A percentile compares a stretch with the other conserved stretches of the same genome.
Evolutionary conservation across 2,113 vertebrate genomes (phyloP).

Genomic region (Probosciger aterrimus): DNA sequence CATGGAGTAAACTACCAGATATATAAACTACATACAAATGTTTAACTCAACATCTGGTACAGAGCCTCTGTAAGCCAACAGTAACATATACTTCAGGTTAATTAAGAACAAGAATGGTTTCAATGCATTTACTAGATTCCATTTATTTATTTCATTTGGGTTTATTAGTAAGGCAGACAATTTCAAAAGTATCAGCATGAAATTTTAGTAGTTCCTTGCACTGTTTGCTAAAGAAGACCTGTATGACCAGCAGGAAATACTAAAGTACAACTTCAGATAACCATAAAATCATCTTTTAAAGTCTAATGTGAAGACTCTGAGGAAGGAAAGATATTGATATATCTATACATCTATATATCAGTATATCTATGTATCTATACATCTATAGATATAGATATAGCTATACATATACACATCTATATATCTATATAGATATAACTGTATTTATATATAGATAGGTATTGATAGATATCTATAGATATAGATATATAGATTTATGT

Average conservation of each 20-base stretch:
- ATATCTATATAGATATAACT: too few relatives aligned
- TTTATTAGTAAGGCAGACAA: background rate
- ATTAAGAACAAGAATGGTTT: background rate
- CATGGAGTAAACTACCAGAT: background rate
- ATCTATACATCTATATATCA: background rate
- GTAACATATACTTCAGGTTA: background rate
- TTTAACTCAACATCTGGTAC: background rate
- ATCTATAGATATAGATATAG: background rate
- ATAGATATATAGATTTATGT: too few relatives aligned
- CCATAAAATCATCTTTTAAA: background rate
- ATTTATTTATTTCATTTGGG: background rate
- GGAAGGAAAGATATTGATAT: background rate
- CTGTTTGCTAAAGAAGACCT: background rate
- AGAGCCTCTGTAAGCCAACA: background rate
- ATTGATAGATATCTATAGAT: too few relatives aligned
- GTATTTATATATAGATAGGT: too few relatives aligned
- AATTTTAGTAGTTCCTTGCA: background rate
- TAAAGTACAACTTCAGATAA: background rate
- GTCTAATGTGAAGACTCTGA: background rate
- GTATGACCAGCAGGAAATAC: background rate
- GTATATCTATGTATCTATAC: too few relatives aligned
- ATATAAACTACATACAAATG: background rate
- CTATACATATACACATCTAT: too few relatives aligned
- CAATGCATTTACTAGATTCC: background rate
- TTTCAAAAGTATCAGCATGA: background rate